These are phyloP conservation scores for Lasioglossum figueresi DNA, from an alignment of 2,888 invertebrate species.

Conservation along the genomic window DNA sequence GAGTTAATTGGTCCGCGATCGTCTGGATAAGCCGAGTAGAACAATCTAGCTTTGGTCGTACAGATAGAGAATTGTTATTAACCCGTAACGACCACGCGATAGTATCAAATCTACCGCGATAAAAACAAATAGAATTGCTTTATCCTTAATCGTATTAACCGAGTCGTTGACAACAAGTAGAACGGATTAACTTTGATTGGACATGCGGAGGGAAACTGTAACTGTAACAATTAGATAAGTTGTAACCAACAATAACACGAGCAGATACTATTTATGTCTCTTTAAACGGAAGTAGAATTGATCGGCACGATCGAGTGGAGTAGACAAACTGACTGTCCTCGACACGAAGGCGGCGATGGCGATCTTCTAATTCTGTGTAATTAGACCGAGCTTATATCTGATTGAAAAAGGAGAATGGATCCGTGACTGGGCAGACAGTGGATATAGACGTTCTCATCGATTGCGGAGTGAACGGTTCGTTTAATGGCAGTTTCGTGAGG, in stretches of 20 bases:
- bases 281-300: neutral
- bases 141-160: neutral
- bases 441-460: constrained; percentile 5
- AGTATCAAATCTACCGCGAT: neutral
- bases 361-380: neutral
- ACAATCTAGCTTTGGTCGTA: neutral
- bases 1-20: neutral
- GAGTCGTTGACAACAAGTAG: neutral
- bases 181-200: neutral
- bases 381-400: neutral
- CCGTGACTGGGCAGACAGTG: neutral
- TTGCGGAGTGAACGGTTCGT: neutral
- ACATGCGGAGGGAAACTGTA: neutral
- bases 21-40: neutral
- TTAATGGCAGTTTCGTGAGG: neutral
- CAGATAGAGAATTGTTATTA: neutral
- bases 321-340: neutral
- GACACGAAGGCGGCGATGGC: neutral
- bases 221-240: neutral
- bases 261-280: neutral
- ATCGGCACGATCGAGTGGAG: neutral
- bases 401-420: neutral
- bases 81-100: neutral
- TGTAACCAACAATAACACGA: neutral
- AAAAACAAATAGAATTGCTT: neutral